These are phyloP conservation scores for Calliopum simillimum DNA, from an alignment of 2,888 invertebrate species.

Conservation along the genomic window DNA sequence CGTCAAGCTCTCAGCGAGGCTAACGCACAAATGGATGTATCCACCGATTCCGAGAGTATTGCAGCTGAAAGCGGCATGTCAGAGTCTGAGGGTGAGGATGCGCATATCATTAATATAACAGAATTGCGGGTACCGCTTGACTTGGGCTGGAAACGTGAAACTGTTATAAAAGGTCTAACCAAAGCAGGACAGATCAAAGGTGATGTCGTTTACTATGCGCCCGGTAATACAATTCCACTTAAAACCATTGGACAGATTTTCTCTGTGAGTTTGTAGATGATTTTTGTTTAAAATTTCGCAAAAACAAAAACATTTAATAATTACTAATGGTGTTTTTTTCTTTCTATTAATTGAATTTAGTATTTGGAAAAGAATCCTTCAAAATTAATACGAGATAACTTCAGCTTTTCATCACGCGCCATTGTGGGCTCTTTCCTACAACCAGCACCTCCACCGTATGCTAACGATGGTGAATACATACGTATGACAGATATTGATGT, in stretches of 20 bases:
- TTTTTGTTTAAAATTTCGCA: conserved; percentile 38
- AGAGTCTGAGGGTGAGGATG: conserved; percentile 72
- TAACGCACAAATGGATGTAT: conserved; percentile 70
- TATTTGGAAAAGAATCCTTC: conserved; percentile 79
- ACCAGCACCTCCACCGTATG: conserved; percentile 74
- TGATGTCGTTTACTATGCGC: conserved; percentile 90
- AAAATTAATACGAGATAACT: conserved; percentile 85
- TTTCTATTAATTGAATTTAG: conserved; percentile 66
- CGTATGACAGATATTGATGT: conserved; percentile 86
- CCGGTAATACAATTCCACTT: conserved; percentile 73
- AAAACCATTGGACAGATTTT: conserved; percentile 76
- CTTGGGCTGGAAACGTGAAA: conserved; percentile 93
- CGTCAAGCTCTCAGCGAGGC: conserved; percentile 71
- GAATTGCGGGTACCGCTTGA: conserved; percentile 76
- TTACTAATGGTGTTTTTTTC: background rate
- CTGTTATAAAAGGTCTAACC: conserved; percentile 87
- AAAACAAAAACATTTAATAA: background rate
- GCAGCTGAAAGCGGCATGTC: conserved; percentile 72
- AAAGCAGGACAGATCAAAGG: conserved; percentile 89
- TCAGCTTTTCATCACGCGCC: conserved; percentile 90
- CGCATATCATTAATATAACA: conserved; percentile 67
- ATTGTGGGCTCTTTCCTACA: conserved; percentile 93
- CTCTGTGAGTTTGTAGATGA: conserved; percentile 69
- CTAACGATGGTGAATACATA: conserved; percentile 78
- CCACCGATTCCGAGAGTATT: conserved; percentile 72